phyloP scores from a whole-genome alignment of 1,140 invertebrate species.

The Battus philenor region DNA sequence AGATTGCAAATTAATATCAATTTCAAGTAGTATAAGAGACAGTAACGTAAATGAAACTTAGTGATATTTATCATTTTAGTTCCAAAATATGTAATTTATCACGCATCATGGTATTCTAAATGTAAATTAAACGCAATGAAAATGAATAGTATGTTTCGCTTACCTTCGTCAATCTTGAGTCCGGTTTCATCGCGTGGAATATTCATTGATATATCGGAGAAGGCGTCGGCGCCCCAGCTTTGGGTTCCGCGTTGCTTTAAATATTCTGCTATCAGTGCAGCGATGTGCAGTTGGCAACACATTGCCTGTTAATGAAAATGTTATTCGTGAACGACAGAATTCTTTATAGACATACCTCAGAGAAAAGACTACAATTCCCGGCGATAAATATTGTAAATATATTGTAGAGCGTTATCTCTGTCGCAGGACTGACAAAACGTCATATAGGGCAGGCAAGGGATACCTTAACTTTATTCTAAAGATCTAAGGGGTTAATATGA shows the following conservation, averaged over 20 bases:
- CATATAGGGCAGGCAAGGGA: too few species aligned
- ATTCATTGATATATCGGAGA: constrained; percentile 89
- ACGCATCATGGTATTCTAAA: constrained; percentile 34
- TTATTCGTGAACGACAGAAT: too few species aligned
- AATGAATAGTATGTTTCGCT: constrained; percentile 27
- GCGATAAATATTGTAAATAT: not conserved
- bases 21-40: constrained; percentile 9
- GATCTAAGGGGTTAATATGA: too few species aligned
- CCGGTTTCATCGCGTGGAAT: constrained; percentile 90
- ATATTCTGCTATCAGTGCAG: constrained; percentile 94
- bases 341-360: too few species aligned
- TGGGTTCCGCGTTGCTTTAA: constrained; percentile 85
- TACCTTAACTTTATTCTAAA: too few species aligned
- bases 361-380: not conserved
- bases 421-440: too few species aligned
- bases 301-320: constrained; percentile 80
- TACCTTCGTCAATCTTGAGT: constrained; percentile 87
- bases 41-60: constrained; percentile 1
- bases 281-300: constrained; percentile 93
- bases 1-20: constrained; percentile 53
- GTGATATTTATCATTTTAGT: not conserved
- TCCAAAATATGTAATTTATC: constrained; percentile 17
- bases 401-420: not conserved
- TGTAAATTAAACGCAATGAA: constrained; percentile 25
- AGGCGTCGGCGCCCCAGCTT: constrained; percentile 88